A percentile compares a stretch with the other conserved stretches of the same genome.
phyloP scores from a whole-genome alignment of 2,113 vertebrate species.

The Chloropsis hardwickii region DNA sequence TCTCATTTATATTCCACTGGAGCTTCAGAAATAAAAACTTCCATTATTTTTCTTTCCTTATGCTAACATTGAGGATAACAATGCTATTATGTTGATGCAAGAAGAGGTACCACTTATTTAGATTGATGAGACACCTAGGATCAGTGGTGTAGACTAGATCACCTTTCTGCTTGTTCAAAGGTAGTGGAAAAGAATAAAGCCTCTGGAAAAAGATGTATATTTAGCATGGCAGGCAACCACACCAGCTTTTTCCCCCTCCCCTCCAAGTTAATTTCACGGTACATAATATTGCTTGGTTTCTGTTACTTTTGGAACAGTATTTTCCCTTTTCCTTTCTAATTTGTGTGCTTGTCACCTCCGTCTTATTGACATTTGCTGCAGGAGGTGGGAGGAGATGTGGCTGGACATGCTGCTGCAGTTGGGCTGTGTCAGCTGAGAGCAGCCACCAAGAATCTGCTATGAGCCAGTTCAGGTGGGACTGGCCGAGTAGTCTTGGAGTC shows the following conservation, averaged over 20 bases:
- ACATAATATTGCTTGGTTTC: background rate
- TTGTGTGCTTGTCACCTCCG: background rate
- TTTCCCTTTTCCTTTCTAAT: background rate
- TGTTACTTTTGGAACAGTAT: background rate
- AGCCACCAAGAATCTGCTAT: background rate
- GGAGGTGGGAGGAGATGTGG: background rate
- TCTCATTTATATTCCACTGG: background rate
- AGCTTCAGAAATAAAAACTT: slow-evolving; percentile 5
- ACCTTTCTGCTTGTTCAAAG: background rate
- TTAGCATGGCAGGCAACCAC: background rate
- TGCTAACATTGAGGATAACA: background rate
- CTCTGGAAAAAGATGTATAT: background rate
- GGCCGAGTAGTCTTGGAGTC: background rate
- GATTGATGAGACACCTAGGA: background rate
- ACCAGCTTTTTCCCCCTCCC: rapidly evolving
- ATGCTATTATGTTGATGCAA: background rate
- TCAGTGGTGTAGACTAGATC: background rate
- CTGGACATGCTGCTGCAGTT: background rate
- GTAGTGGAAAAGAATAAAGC: background rate
- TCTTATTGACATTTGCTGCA: background rate
- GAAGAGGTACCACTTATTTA: background rate
- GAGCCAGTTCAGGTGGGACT: background rate
- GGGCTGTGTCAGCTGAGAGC: background rate
- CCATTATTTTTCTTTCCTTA: background rate
- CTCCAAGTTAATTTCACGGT: background rate